Conservation (phyloP, 2,888 invertebrate species). For the Beris morrisii region DNA sequence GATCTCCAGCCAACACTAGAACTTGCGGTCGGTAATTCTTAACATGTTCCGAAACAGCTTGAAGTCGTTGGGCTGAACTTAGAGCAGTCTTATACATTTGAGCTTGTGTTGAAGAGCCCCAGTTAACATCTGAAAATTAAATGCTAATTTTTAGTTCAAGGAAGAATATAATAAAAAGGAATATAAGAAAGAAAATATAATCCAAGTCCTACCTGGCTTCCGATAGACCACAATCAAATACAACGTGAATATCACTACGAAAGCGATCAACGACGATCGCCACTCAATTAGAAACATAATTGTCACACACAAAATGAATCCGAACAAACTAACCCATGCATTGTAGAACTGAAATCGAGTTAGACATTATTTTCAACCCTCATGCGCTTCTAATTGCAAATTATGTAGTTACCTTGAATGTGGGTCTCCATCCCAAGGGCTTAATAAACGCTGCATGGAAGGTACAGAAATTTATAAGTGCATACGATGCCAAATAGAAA, state of each 20-base stretch:
- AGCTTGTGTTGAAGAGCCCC: conserved; percentile 97
- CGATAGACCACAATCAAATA: conserved; percentile 91
- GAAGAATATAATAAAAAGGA: conserved; percentile 1
- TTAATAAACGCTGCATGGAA: conserved; percentile 90
- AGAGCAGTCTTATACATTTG: conserved; percentile 93
- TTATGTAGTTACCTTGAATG: conserved; percentile 68
- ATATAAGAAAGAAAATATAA: too few relatives aligned
- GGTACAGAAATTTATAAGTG: conserved; percentile 92
- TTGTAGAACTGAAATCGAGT: conserved; percentile 77
- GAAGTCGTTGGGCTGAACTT: conserved; percentile 77
- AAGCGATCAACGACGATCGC: conserved; percentile 89
- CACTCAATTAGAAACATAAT: conserved; percentile 96
- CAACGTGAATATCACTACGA: conserved; percentile 82
- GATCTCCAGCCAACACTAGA: conserved; percentile 82
- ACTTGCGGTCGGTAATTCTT: conserved; percentile 95
- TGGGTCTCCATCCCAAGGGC: conserved; percentile 88
- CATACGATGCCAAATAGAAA: conserved; percentile 92
- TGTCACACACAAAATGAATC: conserved; percentile 79
- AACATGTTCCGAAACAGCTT: conserved; percentile 90
- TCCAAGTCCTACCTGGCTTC: conserved; percentile 71
- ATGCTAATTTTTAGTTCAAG: not conserved
- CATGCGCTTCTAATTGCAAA: conserved; percentile 19
- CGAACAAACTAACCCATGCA: conserved; percentile 83
- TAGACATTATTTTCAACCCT: too few relatives aligned
- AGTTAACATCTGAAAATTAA: conserved; percentile 76